phyloP scores from a whole-genome alignment of 1,140 invertebrate species.

The Chironomus tepperi region DNA sequence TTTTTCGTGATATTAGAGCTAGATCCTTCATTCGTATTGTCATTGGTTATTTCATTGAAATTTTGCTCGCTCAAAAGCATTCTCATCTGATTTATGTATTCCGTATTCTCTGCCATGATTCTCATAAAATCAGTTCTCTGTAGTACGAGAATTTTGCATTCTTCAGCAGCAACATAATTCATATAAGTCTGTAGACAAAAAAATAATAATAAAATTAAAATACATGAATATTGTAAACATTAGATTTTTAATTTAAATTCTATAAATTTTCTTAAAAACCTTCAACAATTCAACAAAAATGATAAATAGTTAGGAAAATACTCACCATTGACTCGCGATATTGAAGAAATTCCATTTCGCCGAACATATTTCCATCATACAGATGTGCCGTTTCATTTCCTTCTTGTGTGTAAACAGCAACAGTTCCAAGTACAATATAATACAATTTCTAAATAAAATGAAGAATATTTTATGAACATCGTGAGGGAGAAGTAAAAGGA shows the following conservation, averaged over 20 bases:
- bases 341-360: neutral
- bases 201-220: no score
- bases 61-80: neutral
- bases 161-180: slow-evolving; percentile 5
- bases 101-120: neutral
- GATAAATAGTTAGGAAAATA: neutral
- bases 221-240: no score
- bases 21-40: no score
- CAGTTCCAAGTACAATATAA: neutral
- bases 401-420: neutral
- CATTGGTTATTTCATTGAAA: no score
- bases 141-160: neutral
- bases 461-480: neutral
- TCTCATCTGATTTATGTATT: neutral
- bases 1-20: no score
- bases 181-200: neutral
- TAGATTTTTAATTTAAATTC: neutral
- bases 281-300: no score
- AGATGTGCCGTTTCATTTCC: neutral
- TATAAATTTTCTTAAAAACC: no score
- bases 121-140: neutral
- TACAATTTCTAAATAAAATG: neutral
- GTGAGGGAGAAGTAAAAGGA: neutral
- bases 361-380: slow-evolving; percentile 9
- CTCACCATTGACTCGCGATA: neutral